Evolutionary conservation across 2,888 invertebrate genomes (phyloP).

Genomic region (Bugula neritina): DNA sequence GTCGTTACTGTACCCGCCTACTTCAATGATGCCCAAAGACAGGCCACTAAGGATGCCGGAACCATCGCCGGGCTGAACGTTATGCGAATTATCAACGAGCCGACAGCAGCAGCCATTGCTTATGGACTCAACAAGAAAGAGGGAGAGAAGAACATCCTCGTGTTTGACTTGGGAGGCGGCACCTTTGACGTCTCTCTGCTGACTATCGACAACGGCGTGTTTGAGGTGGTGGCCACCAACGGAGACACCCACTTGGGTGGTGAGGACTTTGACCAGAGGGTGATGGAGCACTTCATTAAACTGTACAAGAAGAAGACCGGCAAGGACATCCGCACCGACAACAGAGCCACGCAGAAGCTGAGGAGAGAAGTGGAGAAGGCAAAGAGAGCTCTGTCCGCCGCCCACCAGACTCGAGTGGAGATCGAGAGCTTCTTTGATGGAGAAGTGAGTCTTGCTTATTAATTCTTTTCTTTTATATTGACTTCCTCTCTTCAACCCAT

Average conservation of each 20-base stretch:
- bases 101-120: slow-evolving; percentile 89
- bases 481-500: too few species aligned
- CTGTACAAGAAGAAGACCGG: slow-evolving; percentile 97
- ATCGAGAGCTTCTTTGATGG: slow-evolving; percentile 97
- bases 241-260: slow-evolving; percentile 97
- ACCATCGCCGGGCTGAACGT: slow-evolving; percentile 84
- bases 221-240: slow-evolving; percentile 77
- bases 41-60: slow-evolving; percentile 97
- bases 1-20: slow-evolving; percentile 95
- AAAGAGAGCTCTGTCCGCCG: slow-evolving; percentile 86
- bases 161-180: slow-evolving; percentile 98
- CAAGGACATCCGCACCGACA: slow-evolving; percentile 87
- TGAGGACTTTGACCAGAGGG: slow-evolving; percentile 96
- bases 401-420: slow-evolving; percentile 94
- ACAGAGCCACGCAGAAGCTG: slow-evolving; percentile 89
- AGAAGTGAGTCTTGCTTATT: slow-evolving; percentile 57
- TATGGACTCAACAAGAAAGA: slow-evolving; percentile 94
- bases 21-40: slow-evolving; percentile 99
- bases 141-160: slow-evolving; percentile 94
- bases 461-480: too few species aligned
- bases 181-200: slow-evolving; percentile 97
- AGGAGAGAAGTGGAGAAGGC: slow-evolving; percentile 96
- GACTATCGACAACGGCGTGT: slow-evolving; percentile 97
- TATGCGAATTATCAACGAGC: slow-evolving; percentile 93
- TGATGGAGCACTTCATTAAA: slow-evolving; percentile 98